Evolutionary conservation across 2,888 invertebrate species (phyloP).

Genomic region (Sphaerophoria taeniata): DNA sequence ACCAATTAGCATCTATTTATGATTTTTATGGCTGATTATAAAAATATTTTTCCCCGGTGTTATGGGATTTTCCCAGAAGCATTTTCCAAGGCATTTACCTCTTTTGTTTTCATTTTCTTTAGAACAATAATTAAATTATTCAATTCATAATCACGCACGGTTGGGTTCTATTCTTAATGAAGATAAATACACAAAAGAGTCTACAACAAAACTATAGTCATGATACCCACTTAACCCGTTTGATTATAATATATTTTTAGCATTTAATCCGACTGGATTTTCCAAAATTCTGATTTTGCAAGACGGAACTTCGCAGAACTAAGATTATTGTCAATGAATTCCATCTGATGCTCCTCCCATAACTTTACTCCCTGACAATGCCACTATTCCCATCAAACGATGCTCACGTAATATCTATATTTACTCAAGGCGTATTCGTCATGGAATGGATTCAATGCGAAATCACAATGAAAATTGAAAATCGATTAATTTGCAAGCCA

Average conservation of each 20-base stretch:
- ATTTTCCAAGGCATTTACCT: slow-evolving; percentile 18
- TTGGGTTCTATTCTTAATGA: neutral
- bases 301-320: slow-evolving; percentile 37
- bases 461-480: slow-evolving; percentile 32
- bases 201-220: slow-evolving; percentile 6
- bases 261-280: slow-evolving; percentile 42
- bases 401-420: slow-evolving; percentile 65
- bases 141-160: slow-evolving; percentile 35
- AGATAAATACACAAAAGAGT: too few species aligned
- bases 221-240: slow-evolving; percentile 21
- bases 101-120: neutral
- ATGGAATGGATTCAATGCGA: slow-evolving; percentile 38
- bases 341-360: slow-evolving; percentile 12
- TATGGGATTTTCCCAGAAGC: slow-evolving; percentile 3
- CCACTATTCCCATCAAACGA: too few species aligned
- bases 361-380: too few species aligned
- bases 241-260: slow-evolving; percentile 20
- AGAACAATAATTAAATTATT: slow-evolving; percentile 10
- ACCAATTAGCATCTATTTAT: too few species aligned
- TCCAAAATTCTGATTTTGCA: slow-evolving; percentile 11
- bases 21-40: neutral
- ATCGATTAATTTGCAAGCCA: slow-evolving; percentile 1
- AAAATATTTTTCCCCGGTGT: neutral
- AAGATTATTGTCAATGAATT: slow-evolving; percentile 30
- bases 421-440: slow-evolving; percentile 41